phyloP scores from a whole-genome alignment of 92 coral and sea anemone genomes.

The Chrysogorgia sp. region DNA sequence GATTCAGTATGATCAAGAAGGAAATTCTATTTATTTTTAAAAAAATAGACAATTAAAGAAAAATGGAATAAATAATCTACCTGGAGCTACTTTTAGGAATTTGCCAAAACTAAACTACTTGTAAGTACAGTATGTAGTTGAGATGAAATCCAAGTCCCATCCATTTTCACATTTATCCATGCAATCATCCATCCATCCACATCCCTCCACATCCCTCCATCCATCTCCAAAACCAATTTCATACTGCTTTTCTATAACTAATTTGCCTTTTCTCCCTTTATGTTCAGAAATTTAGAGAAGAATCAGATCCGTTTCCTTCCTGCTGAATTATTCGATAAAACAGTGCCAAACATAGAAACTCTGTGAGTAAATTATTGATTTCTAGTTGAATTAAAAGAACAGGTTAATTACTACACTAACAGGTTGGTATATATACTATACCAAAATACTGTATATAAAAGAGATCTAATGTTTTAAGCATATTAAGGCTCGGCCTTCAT shows the following conservation, averaged over 20 bases:
- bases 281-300: conserved; percentile 9
- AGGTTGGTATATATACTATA: too few relatives aligned
- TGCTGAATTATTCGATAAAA: conserved; percentile 5
- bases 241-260: background rate
- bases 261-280: background rate
- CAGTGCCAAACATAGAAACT: background rate
- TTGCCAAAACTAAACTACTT: background rate
- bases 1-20: too few relatives aligned
- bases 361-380: background rate
- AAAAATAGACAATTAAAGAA: background rate
- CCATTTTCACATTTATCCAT: too few relatives aligned
- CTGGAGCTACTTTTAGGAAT: background rate
- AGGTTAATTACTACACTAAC: too few relatives aligned
- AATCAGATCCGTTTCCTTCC: conserved; percentile 13
- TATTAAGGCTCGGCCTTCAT: too few relatives aligned
- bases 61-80: background rate
- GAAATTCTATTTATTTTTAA: background rate
- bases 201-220: too few relatives aligned
- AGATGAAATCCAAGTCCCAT: too few relatives aligned
- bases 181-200: too few relatives aligned
- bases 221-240: too few relatives aligned
- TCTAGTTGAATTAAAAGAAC: too few relatives aligned
- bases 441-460: too few relatives aligned
- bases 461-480: too few relatives aligned
- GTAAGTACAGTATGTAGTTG: background rate